Conservation (phyloP, 53 echinoderm and acorn worm species). For the Astropecten irregularis region DNA sequence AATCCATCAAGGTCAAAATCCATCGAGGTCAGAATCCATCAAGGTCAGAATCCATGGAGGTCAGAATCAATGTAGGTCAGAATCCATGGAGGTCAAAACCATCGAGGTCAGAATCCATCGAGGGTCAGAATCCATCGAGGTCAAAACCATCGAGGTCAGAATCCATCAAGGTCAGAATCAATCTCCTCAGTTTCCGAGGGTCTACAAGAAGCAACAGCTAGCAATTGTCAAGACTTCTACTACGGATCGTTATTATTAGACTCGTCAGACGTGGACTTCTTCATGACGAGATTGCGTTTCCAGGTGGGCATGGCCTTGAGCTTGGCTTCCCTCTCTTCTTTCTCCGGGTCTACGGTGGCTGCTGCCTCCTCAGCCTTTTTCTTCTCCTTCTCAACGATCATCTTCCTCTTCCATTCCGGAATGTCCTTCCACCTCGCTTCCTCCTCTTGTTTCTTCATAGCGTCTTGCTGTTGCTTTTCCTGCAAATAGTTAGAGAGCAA, state of each 20-base stretch:
- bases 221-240: no score
- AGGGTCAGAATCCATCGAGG: no score
- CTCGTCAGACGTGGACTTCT: constrained; percentile 64
- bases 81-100: no score
- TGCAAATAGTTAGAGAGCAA: constrained; percentile 12
- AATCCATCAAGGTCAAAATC: no score
- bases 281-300: constrained; percentile 81
- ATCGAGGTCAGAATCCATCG: no score
- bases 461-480: constrained; percentile 73
- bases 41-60: no score
- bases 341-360: constrained; percentile 55
- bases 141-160: no score
- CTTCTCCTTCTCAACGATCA: constrained; percentile 85
- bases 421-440: constrained; percentile 84
- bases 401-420: constrained; percentile 92
- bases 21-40: no score
- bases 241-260: constrained; percentile 17
- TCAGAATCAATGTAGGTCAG: no score
- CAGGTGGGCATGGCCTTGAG: constrained; percentile 89
- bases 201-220: no score
- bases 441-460: constrained; percentile 69
- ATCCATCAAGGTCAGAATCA: no score
- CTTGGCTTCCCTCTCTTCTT: constrained; percentile 73
- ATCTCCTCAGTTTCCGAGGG: no score
- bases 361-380: constrained; percentile 81